These are phyloP conservation scores for Lasius platythorax DNA, from an alignment of 2,888 invertebrate species.

Conservation along the genomic window DNA sequence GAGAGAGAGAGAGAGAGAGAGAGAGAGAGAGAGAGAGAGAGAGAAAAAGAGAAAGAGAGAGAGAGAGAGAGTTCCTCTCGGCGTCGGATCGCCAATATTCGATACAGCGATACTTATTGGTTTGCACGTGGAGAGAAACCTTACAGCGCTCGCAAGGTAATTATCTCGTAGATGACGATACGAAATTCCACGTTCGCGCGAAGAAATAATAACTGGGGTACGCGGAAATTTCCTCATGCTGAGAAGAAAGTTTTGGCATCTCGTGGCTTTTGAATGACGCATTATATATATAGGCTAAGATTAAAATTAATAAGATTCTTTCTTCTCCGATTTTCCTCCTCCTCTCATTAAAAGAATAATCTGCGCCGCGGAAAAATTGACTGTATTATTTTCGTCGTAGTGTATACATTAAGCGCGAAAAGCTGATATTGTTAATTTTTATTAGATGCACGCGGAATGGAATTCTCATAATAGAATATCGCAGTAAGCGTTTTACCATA, in stretches of 20 bases:
- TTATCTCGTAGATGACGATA: conserved; percentile 4
- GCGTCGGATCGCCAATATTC: background rate
- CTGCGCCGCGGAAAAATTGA: conserved; percentile 5
- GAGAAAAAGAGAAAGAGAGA: background rate
- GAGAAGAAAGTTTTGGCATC: conserved; percentile 22
- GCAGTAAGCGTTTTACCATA: background rate
- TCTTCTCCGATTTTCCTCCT: background rate
- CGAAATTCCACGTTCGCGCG: background rate
- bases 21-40: background rate
- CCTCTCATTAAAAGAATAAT: background rate
- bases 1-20: background rate
- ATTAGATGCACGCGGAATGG: conserved; percentile 3
- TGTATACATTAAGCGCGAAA: background rate
- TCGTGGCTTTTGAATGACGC: background rate
- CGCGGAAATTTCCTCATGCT: background rate
- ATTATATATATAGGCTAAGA: background rate
- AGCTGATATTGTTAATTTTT: conserved; percentile 19
- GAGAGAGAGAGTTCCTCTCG: background rate
- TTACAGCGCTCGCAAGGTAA: background rate
- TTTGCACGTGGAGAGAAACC: conserved; percentile 10
- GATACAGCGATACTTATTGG: conserved; percentile 26
- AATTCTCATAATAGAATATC: conserved; percentile 17
- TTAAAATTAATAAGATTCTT: background rate
- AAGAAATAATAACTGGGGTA: conserved; percentile 7
- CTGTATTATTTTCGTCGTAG: conserved; percentile 13